Evolutionary conservation across 2,113 vertebrate species (phyloP).

Genomic region (Odontophorus gujanensis): DNA sequence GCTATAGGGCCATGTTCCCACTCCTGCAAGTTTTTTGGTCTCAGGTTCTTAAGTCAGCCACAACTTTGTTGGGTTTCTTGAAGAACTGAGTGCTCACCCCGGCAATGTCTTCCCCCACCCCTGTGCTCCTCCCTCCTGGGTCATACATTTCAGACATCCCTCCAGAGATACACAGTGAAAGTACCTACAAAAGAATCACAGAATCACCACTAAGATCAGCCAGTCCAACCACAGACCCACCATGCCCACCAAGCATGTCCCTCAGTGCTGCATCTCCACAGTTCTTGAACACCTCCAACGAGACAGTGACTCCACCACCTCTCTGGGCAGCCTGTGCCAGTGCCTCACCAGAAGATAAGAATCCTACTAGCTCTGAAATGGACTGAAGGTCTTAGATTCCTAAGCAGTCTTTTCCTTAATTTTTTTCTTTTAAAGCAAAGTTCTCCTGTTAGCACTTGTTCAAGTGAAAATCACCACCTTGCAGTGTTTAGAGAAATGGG

Average conservation of each 20-base stretch:
- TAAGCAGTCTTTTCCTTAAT: not conserved
- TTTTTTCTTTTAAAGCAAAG: not conserved
- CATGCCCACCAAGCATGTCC: too few relatives aligned
- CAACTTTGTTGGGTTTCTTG: too few relatives aligned
- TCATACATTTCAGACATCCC: not conserved
- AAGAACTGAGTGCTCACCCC: accelerated
- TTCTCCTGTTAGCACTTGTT: not conserved
- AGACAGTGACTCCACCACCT: too few relatives aligned
- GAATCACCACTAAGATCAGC: too few relatives aligned
- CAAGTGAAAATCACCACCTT: not conserved
- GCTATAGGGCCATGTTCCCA: not conserved
- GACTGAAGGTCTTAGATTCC: not conserved
- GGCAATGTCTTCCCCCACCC: not conserved
- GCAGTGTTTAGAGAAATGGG: not conserved
- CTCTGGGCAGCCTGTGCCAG: too few relatives aligned
- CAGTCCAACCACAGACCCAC: too few relatives aligned
- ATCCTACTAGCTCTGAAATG: not conserved
- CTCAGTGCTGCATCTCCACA: too few relatives aligned
- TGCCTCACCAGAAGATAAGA: too few relatives aligned
- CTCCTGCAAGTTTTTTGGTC: not conserved
- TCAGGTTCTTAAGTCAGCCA: not conserved
- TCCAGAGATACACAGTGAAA: not conserved
- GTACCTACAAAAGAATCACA: not conserved
- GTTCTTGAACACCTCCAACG: too few relatives aligned
- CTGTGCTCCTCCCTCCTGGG: not conserved